Evolutionary conservation across 2,888 invertebrate species (phyloP), one percentile per base, ranked within the genome.

Genomic region (Drosophila leonis): DNA sequence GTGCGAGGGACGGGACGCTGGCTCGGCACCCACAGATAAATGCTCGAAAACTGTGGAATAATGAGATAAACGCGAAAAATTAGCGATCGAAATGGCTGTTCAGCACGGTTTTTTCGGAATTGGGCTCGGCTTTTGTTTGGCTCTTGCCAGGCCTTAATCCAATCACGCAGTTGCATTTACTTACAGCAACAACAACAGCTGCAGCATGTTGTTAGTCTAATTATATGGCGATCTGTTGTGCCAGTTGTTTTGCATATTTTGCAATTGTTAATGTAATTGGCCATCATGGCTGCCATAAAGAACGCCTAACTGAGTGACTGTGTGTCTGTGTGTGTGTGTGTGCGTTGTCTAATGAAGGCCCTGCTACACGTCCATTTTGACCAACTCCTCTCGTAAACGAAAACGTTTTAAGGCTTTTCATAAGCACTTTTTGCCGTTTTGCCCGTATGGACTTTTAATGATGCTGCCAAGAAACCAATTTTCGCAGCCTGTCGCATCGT

Each of bases 51-150:
- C 87, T 86, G 86, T 80, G 78, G 90, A 87, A 90, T 88, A 91
- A 91, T 91, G 91, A 89, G 90, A 91, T 91, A 91, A 91, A 91
- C 88, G 91, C 85, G 82, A 91, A 90, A 90, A 91, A 91, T 91
- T 91, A 90, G 85, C 90, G 83, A 87, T 89, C 88, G 85, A 75
- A 78, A 77, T 84, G 73, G 61, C 41, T 71, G 68, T 59, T 73
- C 70, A 69, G 60, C 66, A 64, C 56, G 56, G 68, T 20, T 61
- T 55, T 59, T 57, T 52, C 35, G n/a, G 35, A 62, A 56, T 51
- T 67, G 33, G 27, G 54, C 41, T 65, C 31, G 52, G n/a, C 46
- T 57, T 60, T 55, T 63, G 62, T 63, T 65, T 66, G 60, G 66
- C 54, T 72, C 72, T 63, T 41, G 64, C 42, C 72, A 57, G 65